Percentiles rank a stretch among this genome's conserved stretches.
Conservation (phyloP, 2,888 invertebrate species). For the Troilus luridus region DNA sequence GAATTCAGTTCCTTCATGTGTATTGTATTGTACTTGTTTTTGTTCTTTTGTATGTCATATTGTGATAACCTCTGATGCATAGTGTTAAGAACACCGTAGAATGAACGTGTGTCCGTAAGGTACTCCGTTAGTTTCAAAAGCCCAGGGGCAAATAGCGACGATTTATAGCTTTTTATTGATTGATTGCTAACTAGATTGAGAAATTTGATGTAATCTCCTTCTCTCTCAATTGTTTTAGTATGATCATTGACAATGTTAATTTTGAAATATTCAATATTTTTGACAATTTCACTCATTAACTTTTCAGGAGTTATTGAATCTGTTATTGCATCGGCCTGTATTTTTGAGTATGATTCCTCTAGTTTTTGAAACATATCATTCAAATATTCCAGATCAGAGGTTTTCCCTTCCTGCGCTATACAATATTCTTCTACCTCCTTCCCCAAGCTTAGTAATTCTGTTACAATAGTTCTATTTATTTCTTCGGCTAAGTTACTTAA, state of each 20-base stretch:
- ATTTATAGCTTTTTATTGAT: conserved; percentile 3
- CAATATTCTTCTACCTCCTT: conserved; percentile 1
- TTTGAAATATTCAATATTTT: background rate
- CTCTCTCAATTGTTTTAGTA: background rate
- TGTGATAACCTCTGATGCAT: background rate
- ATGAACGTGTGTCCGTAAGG: background rate
- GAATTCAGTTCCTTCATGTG: background rate
- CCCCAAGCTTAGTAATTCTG: background rate
- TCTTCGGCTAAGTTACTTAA: conserved; percentile 20
- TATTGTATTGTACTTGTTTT: background rate
- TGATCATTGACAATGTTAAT: background rate
- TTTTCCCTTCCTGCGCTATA: background rate
- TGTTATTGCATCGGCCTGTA: background rate
- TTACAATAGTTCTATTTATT: conserved; percentile 15
- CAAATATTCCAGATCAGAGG: background rate
- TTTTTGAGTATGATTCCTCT: background rate
- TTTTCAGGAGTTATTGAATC: background rate
- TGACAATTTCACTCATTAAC: background rate
- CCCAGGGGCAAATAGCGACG: background rate
- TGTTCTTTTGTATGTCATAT: conserved; percentile 28
- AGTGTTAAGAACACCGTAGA: background rate
- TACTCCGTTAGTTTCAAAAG: background rate
- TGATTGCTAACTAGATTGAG: conserved; percentile 19
- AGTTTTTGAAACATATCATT: background rate
- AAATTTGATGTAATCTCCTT: conserved; percentile 29